These are phyloP conservation scores for Cataglyphis albicans DNA, from an alignment of 2,888 invertebrate genomes.

Conservation along the genomic window DNA sequence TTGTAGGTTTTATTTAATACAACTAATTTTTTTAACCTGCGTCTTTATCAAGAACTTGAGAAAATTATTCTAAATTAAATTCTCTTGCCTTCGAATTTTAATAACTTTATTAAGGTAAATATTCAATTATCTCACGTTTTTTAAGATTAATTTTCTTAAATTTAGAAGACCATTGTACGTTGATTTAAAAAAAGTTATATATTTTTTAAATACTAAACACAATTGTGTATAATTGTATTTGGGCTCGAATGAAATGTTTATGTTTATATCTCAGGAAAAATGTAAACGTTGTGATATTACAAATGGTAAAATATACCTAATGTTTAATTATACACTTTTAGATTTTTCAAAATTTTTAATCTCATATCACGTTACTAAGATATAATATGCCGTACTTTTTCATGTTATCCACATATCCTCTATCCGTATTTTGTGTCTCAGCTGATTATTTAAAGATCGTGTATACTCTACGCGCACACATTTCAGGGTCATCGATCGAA, in stretches of 20 bases:
- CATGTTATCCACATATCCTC: not conserved
- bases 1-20: not conserved
- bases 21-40: not conserved
- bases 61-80: slow-evolving; percentile 5
- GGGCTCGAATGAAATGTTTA: slow-evolving; percentile 33
- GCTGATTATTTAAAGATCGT: not conserved
- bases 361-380: not conserved
- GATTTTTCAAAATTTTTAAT: slow-evolving; percentile 9
- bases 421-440: not conserved
- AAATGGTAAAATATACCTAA: slow-evolving; percentile 36
- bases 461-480: not conserved
- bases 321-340: slow-evolving; percentile 15
- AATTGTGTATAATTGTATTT: not conserved
- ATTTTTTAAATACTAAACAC: not conserved
- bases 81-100: not conserved
- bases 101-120: not conserved
- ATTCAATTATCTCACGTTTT: not conserved
- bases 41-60: not conserved
- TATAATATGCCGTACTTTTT: slow-evolving; percentile 1
- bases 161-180: not conserved
- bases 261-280: slow-evolving; percentile 43
- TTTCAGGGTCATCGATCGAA: slow-evolving; percentile 15
- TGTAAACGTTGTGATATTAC: slow-evolving; percentile 48
- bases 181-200: not conserved
- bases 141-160: slow-evolving; percentile 9